Evolutionary conservation across 2,888 invertebrate species (phyloP).

Genomic region (Oeneis ivallda): DNA sequence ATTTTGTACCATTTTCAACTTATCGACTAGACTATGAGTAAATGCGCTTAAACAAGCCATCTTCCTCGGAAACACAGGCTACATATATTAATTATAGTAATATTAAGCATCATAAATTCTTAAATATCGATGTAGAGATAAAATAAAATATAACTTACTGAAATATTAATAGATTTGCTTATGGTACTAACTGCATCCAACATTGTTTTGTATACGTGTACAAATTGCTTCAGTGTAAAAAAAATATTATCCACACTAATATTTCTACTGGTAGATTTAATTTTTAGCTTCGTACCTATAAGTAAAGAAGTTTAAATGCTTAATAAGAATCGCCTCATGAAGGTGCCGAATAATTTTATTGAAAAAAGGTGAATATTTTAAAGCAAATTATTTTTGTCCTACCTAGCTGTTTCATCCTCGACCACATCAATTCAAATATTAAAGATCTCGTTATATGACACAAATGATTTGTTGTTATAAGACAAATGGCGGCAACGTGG

Average conservation of each 20-base stretch:
- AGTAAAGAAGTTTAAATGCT: neutral
- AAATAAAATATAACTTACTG: constrained; percentile 21
- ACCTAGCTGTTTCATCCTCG: constrained; percentile 7
- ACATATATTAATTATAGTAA: no score
- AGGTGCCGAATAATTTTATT: neutral
- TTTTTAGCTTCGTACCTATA: constrained; percentile 16
- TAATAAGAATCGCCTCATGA: neutral
- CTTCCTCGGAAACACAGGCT: no score
- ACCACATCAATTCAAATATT: constrained; percentile 14
- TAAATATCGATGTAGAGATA: no score
- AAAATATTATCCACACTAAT: constrained; percentile 4
- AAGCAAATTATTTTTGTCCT: neutral
- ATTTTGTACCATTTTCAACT: no score
- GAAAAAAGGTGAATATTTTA: no score
- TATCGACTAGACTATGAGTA: no score
- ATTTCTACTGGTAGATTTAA: neutral
- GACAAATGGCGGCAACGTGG: neutral
- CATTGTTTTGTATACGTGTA: constrained; percentile 24
- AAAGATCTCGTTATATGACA: constrained; percentile 1
- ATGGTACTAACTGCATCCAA: constrained; percentile 13
- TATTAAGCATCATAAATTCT: no score
- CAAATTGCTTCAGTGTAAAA: constrained; percentile 18
- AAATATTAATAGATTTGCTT: constrained; percentile 16
- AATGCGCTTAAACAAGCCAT: no score
- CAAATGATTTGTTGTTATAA: constrained; percentile 12